Percentiles rank a stretch among this genome's conserved stretches.
Conservation (phyloP, 2,888 invertebrate genomes). For the Oligia strigilis region DNA sequence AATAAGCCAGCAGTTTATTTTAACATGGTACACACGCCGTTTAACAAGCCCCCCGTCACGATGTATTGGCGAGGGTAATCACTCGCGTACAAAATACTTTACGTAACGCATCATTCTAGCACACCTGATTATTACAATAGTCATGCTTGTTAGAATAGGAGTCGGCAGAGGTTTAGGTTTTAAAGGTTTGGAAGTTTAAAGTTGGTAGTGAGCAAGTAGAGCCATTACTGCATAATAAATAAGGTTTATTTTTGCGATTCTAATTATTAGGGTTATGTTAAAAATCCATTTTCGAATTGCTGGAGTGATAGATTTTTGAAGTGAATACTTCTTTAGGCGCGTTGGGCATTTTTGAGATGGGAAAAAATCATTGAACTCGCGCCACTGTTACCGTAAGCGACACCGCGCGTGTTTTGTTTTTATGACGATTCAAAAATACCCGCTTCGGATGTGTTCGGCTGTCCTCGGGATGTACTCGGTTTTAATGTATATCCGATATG, state of each 20-base stretch:
- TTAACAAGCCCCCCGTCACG: conserved; percentile 71
- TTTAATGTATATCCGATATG: too few species aligned
- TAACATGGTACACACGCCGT: conserved; percentile 43
- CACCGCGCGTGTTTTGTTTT: too few species aligned
- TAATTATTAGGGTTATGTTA: neutral
- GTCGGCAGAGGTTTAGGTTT: neutral
- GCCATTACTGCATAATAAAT: neutral
- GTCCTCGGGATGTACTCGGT: too few species aligned
- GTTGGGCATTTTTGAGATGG: too few species aligned
- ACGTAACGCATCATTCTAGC: conserved; percentile 53
- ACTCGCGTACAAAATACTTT: conserved; percentile 55
- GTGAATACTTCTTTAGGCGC: too few species aligned
- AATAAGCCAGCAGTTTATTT: conserved; percentile 26
- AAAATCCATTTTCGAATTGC: neutral
- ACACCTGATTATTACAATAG: conserved; percentile 33
- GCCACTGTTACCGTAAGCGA: too few species aligned
- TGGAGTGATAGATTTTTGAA: too few species aligned
- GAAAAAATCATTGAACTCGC: too few species aligned
- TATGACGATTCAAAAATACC: too few species aligned
- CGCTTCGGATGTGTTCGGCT: too few species aligned
- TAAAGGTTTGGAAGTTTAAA: neutral
- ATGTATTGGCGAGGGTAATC: conserved; percentile 68
- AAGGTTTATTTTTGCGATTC: neutral
- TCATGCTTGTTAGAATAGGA: neutral
- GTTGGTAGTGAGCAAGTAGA: neutral